Evolutionary conservation across 2,113 vertebrate species (phyloP).

Genomic region (Hippopotamus amphibius): DNA sequence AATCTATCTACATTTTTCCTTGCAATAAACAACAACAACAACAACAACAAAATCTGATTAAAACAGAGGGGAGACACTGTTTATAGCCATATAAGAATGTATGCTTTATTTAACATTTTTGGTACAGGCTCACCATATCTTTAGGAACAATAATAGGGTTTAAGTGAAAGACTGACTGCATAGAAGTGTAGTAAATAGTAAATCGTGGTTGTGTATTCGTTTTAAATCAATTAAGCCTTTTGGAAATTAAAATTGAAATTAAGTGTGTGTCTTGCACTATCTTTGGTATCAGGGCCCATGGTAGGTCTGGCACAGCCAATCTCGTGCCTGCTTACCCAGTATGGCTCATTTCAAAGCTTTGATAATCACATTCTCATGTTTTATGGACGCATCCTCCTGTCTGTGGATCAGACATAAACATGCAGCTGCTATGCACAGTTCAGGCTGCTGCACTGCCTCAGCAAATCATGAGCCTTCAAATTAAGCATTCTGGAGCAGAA

Average conservation of each 20-base stretch:
- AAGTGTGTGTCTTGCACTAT: neutral
- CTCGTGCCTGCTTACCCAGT: neutral
- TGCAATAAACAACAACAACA: neutral
- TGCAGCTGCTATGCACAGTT: neutral
- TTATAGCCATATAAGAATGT: neutral
- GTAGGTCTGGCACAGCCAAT: neutral
- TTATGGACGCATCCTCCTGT: slow-evolving; percentile 55
- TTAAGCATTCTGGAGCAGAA: slow-evolving; percentile 59
- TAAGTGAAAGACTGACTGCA: neutral
- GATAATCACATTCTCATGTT: slow-evolving; percentile 57
- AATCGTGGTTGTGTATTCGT: neutral
- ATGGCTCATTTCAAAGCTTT: slow-evolving; percentile 57
- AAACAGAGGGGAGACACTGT: neutral
- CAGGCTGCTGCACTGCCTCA: neutral
- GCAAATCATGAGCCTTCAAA: neutral
- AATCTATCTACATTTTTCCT: neutral
- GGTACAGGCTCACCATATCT: neutral
- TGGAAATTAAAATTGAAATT: slow-evolving; percentile 8
- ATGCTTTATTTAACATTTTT: neutral
- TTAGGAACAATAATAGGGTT: neutral
- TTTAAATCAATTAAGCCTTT: neutral
- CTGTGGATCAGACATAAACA: slow-evolving; percentile 45
- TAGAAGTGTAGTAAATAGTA: neutral
- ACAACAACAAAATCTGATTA: neutral
- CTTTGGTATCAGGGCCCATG: neutral